These are phyloP conservation scores for Phocides pigmalion DNA, from an alignment of 1,140 invertebrate species.

Conservation along the genomic window DNA sequence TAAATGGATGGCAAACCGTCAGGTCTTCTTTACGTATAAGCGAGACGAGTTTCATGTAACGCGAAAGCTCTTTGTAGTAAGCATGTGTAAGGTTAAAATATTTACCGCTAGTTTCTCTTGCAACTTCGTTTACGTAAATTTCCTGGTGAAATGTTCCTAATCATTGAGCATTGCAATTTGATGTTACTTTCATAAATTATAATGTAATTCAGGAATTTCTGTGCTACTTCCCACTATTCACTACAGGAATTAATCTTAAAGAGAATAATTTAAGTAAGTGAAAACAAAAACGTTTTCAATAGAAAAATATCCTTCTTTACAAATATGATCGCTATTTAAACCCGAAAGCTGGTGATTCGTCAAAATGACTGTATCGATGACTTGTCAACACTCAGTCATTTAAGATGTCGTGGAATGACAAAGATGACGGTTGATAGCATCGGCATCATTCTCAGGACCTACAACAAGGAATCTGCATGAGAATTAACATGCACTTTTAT, in stretches of 20 bases:
- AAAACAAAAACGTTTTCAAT: too few species aligned
- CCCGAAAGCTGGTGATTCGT: constrained; percentile 45
- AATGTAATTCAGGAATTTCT: too few species aligned
- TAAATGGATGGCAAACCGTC: constrained; percentile 2
- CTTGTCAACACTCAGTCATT: constrained; percentile 58
- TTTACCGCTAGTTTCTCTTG: too few species aligned
- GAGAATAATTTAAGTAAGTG: too few species aligned
- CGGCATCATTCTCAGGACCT: constrained; percentile 39
- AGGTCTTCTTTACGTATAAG: background rate
- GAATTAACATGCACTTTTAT: too few species aligned
- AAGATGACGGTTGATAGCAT: constrained; percentile 47
- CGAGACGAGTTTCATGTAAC: background rate
- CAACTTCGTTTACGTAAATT: too few species aligned
- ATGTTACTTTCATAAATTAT: too few species aligned
- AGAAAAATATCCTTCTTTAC: background rate
- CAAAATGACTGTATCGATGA: constrained; percentile 56
- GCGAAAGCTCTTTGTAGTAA: background rate
- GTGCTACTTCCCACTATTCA: too few species aligned
- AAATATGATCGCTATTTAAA: constrained; percentile 27
- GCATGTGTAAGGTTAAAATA: too few species aligned
- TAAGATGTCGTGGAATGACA: constrained; percentile 52
- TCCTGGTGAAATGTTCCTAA: too few species aligned
- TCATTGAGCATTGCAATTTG: too few species aligned
- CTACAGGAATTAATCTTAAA: too few species aligned
- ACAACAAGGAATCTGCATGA: constrained; percentile 24